Conservation (phyloP, 53 echinoderm and acorn worm genomes). For the Luidia sarsii region DNA sequence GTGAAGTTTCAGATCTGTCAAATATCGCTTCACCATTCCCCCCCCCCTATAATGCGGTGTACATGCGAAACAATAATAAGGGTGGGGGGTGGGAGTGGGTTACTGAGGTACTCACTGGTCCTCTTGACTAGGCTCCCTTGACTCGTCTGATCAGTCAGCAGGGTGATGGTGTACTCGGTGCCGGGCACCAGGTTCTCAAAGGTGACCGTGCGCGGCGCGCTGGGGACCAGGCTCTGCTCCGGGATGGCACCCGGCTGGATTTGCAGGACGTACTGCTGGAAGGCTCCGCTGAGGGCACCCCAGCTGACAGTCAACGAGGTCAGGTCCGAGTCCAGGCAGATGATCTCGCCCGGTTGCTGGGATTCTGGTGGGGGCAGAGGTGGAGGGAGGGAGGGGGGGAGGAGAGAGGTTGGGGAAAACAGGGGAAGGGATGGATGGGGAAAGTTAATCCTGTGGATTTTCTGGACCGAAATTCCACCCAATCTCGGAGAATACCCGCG, state of each 20-base stretch:
- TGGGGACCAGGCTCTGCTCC: neutral
- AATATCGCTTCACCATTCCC: too few relatives aligned
- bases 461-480: too few relatives aligned
- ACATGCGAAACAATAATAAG: neutral
- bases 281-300: conserved; percentile 17
- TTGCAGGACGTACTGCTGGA: conserved; percentile 6
- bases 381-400: too few relatives aligned
- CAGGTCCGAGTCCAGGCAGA: conserved; percentile 28
- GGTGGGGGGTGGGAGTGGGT: too few relatives aligned
- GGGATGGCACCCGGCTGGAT: conserved; percentile 1
- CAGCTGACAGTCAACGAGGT: conserved; percentile 46
- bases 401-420: too few relatives aligned
- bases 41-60: neutral
- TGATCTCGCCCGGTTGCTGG: conserved; percentile 26
- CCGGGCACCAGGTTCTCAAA: conserved; percentile 56
- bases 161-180: conserved; percentile 67
- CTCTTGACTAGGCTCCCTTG: conserved; percentile 25
- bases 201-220: neutral
- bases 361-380: too few relatives aligned
- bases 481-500: too few relatives aligned
- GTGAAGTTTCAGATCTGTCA: too few relatives aligned
- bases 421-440: too few relatives aligned
- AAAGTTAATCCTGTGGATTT: too few relatives aligned
- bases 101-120: conserved; percentile 14
- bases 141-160: conserved; percentile 16